Conservation (phyloP, 1,140 invertebrate genomes). For the Zaprionus capensis region DNA sequence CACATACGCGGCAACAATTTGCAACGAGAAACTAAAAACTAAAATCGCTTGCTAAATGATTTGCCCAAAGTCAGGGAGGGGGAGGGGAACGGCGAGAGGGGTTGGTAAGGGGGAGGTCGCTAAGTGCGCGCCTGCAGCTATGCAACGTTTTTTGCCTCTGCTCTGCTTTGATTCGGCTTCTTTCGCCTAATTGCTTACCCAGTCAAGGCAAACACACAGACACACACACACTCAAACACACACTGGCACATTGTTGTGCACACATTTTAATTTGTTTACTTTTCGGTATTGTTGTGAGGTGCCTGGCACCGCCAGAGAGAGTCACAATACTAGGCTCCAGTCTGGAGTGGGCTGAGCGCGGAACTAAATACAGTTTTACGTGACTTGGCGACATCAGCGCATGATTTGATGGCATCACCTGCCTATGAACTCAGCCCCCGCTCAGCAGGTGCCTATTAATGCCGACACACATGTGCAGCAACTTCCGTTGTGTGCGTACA, state of each 20-base stretch:
- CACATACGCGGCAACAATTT: slow-evolving; percentile 58
- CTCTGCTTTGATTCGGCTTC: slow-evolving; percentile 12
- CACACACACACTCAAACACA: slow-evolving; percentile 22
- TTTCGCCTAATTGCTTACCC: slow-evolving; percentile 62
- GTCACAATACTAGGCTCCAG: not conserved
- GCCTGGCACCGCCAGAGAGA: slow-evolving; percentile 26
- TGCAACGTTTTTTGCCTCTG: slow-evolving; percentile 59
- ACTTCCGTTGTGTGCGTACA: not conserved
- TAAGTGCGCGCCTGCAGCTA: slow-evolving; percentile 57
- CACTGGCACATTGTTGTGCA: slow-evolving; percentile 53
- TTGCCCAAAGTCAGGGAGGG: slow-evolving; percentile 41
- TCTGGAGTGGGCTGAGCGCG: slow-evolving; percentile 24
- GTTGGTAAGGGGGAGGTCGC: slow-evolving; percentile 13
- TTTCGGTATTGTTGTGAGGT: slow-evolving; percentile 63
- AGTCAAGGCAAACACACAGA: slow-evolving; percentile 27
- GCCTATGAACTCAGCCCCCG: not conserved
- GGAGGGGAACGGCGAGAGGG: not conserved
- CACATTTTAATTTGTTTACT: slow-evolving; percentile 80
- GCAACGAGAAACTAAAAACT: slow-evolving; percentile 33
- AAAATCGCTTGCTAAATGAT: slow-evolving; percentile 58
- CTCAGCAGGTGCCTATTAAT: slow-evolving; percentile 44
- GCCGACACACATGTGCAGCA: slow-evolving; percentile 25
- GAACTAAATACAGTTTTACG: slow-evolving; percentile 76
- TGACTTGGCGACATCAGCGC: slow-evolving; percentile 73
- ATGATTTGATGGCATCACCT: slow-evolving; percentile 48